Conservation (phyloP, 2,797 vertebrate species). For the Zalophus californianus region DNA sequence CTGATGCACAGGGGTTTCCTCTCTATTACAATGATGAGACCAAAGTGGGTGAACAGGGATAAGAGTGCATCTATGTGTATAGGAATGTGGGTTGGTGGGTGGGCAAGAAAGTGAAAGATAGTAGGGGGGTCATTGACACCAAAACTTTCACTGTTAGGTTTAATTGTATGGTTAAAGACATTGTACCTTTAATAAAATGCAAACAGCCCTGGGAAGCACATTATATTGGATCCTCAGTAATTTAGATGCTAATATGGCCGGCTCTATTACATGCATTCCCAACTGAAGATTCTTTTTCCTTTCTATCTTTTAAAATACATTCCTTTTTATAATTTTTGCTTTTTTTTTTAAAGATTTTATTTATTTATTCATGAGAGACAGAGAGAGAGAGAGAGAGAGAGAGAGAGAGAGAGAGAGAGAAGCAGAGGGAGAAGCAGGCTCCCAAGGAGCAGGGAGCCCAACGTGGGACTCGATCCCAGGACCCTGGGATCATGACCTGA, state of each 20-base stretch:
- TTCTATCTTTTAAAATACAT: not conserved
- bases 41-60: not conserved
- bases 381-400: too few species aligned
- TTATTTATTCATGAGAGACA: too few species aligned
- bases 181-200: not conserved
- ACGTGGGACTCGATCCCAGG: too few species aligned
- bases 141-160: not conserved
- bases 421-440: too few species aligned
- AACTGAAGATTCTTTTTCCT: not conserved
- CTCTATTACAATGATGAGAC: not conserved
- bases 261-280: not conserved
- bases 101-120: not conserved
- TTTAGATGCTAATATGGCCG: not conserved
- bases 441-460: too few species aligned
- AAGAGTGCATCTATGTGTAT: too few species aligned
- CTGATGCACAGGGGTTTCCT: not conserved
- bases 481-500: too few species aligned
- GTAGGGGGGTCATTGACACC: not conserved
- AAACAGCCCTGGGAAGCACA: not conserved
- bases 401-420: too few species aligned
- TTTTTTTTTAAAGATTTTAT: not conserved
- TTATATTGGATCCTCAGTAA: not conserved
- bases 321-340: not conserved
- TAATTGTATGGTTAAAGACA: not conserved
- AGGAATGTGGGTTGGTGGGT: not conserved